These are phyloP conservation scores for Turritopsis dohrnii DNA, from an alignment of 30 jellyfish, hydroid and myxozoan species.

Conservation along the genomic window DNA sequence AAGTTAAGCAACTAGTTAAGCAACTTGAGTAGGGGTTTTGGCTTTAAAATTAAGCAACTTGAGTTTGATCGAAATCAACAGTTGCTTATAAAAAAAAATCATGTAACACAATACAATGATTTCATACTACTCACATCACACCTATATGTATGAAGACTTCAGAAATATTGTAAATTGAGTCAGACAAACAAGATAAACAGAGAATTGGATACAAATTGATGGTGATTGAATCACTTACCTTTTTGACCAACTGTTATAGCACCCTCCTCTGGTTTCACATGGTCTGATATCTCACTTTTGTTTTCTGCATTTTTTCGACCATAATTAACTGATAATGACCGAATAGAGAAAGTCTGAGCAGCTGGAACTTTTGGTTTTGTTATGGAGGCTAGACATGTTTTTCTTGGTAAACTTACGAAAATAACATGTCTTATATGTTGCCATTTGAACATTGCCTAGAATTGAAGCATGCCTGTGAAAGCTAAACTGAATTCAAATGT, in stretches of 20 bases:
- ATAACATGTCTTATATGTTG: not conserved
- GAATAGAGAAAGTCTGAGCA: not conserved
- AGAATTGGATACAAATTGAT: not conserved
- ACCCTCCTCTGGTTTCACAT: slow-evolving; percentile 53
- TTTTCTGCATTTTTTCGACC: not conserved
- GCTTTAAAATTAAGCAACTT: no score
- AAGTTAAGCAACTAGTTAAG: no score
- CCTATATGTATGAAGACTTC: no score
- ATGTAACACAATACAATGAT: no score
- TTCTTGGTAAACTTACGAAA: not conserved
- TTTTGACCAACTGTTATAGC: slow-evolving; percentile 72
- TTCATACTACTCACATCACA: no score
- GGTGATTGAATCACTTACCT: slow-evolving; percentile 30
- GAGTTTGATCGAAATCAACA: no score
- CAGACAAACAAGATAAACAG: not conserved
- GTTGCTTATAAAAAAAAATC: no score
- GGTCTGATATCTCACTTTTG: slow-evolving; percentile 24
- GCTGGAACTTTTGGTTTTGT: not conserved
- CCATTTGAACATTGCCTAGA: not conserved
- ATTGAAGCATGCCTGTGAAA: not conserved
- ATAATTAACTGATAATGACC: not conserved
- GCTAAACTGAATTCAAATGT: no score
- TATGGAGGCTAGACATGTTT: not conserved
- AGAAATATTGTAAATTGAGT: no score
- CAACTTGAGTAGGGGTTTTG: no score